phyloP scores from a whole-genome alignment of 37 sponge, comb jelly and placozoan species.

The Haliclona indistincta region DNA sequence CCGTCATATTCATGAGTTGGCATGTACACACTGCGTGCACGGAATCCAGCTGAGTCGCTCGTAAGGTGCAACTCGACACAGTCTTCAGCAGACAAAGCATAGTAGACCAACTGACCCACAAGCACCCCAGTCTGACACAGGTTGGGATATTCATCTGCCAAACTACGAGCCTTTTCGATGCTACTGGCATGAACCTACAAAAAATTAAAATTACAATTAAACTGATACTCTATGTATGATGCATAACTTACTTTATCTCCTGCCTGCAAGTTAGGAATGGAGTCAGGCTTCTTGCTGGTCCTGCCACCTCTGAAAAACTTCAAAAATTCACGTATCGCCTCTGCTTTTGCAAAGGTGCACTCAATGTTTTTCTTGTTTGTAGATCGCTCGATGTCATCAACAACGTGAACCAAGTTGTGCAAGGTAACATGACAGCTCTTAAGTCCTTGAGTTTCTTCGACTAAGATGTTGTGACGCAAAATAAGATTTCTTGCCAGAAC shows the following conservation, averaged over 20 bases:
- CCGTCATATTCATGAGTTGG: constrained; percentile 5
- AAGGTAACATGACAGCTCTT: constrained; percentile 25
- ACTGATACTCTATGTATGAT: not conserved
- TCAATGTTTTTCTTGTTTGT: constrained; percentile 36
- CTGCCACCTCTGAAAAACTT: too few relatives aligned
- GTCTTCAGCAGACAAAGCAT: too few relatives aligned
- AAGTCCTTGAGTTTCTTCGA: constrained; percentile 30
- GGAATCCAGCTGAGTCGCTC: constrained; percentile 3
- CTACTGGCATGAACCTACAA: not conserved
- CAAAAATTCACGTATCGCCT: constrained; percentile 26
- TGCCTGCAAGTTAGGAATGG: too few relatives aligned
- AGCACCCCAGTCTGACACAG: too few relatives aligned
- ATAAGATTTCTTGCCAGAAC: constrained; percentile 11
- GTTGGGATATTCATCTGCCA: too few relatives aligned
- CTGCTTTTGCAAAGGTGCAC: constrained; percentile 31
- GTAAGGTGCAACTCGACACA: too few relatives aligned
- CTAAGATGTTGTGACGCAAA: constrained; percentile 30
- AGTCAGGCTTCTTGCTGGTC: too few relatives aligned
- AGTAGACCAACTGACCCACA: too few relatives aligned
- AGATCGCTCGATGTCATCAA: constrained; percentile 31
- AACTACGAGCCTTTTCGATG: not conserved
- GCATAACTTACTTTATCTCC: not conserved
- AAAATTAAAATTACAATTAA: not conserved
- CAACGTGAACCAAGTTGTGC: constrained; percentile 31
- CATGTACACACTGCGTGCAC: constrained; percentile 9